Evolutionary conservation across 2,888 invertebrate species (phyloP).

Genomic region (Clunio marinus): DNA sequence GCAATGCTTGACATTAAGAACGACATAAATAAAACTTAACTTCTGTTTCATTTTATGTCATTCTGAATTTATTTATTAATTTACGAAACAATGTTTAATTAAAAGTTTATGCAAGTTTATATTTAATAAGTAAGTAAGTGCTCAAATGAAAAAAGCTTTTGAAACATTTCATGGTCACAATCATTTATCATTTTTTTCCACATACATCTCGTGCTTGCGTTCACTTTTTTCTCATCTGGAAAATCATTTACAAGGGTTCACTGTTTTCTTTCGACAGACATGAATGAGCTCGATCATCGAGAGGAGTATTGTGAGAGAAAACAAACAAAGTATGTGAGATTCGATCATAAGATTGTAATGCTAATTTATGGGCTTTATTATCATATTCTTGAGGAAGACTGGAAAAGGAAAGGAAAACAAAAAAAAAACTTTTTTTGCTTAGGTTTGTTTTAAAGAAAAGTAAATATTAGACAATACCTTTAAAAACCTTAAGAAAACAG

Average conservation of each 20-base stretch:
- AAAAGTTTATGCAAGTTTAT: background rate
- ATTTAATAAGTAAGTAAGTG: too few relatives aligned
- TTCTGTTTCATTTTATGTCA: conserved; percentile 2
- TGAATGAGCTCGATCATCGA: background rate
- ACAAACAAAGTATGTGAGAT: background rate
- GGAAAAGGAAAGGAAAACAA: background rate
- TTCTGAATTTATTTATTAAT: too few relatives aligned
- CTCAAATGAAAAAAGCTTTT: background rate
- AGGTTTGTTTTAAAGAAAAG: too few relatives aligned
- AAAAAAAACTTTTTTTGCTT: background rate
- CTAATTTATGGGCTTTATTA: conserved; percentile 12
- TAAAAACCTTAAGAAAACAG: too few relatives aligned
- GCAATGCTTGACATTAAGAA: background rate
- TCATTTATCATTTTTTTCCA: background rate
- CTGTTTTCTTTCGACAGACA: background rate
- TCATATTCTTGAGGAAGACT: background rate
- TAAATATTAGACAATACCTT: too few relatives aligned
- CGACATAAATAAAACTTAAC: background rate
- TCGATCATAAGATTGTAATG: conserved; percentile 14
- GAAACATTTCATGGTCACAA: background rate
- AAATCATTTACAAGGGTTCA: background rate
- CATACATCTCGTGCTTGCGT: too few relatives aligned
- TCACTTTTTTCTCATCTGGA: too few relatives aligned
- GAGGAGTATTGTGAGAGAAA: background rate
- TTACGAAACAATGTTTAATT: background rate